phyloP scores from a whole-genome alignment of 2,113 vertebrate species.

The Corythoichthys intestinalis region DNA sequence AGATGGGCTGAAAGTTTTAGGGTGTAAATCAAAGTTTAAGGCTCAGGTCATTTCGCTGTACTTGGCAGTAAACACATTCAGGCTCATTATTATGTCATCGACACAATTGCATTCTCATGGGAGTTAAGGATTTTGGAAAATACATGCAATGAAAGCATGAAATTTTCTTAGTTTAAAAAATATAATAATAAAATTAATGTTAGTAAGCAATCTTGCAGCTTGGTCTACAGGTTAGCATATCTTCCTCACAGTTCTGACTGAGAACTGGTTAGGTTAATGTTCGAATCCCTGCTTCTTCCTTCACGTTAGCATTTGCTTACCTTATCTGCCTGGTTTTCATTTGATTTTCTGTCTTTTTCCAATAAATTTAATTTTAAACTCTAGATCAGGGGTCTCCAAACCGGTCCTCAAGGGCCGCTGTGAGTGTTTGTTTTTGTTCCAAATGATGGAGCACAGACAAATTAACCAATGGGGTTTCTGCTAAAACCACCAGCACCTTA shows the following conservation, averaged over 20 bases:
- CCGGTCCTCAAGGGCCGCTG: too few relatives aligned
- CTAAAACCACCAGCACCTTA: too few relatives aligned
- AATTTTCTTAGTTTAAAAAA: not conserved
- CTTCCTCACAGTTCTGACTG: too few relatives aligned
- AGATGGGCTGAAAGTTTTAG: constrained; percentile 58
- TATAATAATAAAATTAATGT: too few relatives aligned
- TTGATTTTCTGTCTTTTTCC: not conserved
- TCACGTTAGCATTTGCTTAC: not conserved
- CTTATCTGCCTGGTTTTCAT: not conserved
- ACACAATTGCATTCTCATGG: not conserved
- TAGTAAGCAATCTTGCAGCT: too few relatives aligned
- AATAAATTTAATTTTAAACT: not conserved
- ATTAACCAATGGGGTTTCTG: too few relatives aligned
- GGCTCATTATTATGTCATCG: not conserved
- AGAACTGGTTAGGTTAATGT: too few relatives aligned
- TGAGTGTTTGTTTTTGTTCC: too few relatives aligned
- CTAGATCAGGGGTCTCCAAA: too few relatives aligned
- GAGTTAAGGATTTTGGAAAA: not conserved
- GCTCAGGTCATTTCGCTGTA: constrained; percentile 32
- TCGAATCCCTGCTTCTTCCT: not conserved
- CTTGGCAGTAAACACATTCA: not conserved
- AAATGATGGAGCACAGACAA: too few relatives aligned
- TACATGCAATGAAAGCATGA: not conserved
- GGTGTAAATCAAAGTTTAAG: constrained; percentile 74
- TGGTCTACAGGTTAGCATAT: too few relatives aligned